Percentiles rank a stretch among this genome's conserved stretches.
Evolutionary conservation across 2,888 invertebrate genomes (phyloP).

Genomic region (Augochlorella aurata): DNA sequence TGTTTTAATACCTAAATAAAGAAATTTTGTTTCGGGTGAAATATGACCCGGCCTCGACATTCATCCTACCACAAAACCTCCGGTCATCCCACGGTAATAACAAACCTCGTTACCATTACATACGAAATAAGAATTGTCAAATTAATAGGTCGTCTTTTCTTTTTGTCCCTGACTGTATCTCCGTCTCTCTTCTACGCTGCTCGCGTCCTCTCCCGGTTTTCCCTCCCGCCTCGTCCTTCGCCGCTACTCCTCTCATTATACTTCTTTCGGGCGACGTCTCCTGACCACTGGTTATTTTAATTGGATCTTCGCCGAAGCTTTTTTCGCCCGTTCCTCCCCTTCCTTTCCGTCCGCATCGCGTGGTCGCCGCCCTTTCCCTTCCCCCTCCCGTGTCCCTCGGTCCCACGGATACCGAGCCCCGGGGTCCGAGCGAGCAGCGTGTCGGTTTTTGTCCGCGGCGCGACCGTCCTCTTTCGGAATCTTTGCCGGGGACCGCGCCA

Average conservation of each 20-base stretch:
- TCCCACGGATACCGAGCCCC: constrained; percentile 49
- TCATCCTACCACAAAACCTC: no score
- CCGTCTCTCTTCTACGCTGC: not conserved
- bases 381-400: constrained; percentile 43
- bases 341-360: constrained; percentile 50
- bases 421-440: constrained; percentile 24
- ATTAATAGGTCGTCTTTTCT: no score
- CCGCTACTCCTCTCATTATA: constrained; percentile 67
- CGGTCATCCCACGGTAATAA: no score
- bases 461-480: constrained; percentile 44
- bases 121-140: no score
- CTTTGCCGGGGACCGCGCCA: constrained; percentile 28
- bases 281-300: constrained; percentile 81
- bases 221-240: constrained; percentile 35
- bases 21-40: no score
- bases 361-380: constrained; percentile 47
- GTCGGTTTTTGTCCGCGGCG: constrained; percentile 60
- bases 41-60: no score
- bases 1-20: no score
- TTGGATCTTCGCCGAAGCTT: constrained; percentile 81
- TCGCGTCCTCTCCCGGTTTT: constrained; percentile 37
- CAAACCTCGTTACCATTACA: no score
- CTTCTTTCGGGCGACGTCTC: constrained; percentile 67
- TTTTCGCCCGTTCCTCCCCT: constrained; percentile 59
- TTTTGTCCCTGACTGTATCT: constrained; percentile 66